phyloP scores from a whole-genome alignment of 2,888 invertebrate species.

The Stenoptilia bipunctidactyla region DNA sequence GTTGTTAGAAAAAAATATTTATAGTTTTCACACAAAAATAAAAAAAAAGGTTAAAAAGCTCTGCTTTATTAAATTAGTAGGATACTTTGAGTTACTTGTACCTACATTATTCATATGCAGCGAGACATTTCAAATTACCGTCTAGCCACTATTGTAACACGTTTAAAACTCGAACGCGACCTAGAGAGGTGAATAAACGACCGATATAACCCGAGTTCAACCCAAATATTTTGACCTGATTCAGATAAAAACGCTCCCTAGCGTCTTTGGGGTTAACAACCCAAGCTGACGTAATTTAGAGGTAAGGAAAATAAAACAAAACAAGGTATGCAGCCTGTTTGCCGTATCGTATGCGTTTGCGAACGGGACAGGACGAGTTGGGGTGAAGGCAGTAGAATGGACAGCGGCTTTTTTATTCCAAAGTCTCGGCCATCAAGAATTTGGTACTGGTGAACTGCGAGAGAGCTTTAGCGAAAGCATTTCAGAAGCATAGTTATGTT shows the following conservation, averaged over 20 bases:
- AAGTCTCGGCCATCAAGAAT: too few species aligned
- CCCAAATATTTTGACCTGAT: constrained; percentile 60
- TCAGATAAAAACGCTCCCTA: constrained; percentile 39
- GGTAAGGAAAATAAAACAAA: constrained; percentile 49
- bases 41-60: neutral
- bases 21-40: too few species aligned
- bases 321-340: constrained; percentile 41
- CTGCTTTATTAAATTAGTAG: too few species aligned
- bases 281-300: constrained; percentile 36
- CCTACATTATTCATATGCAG: too few species aligned
- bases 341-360: constrained; percentile 13
- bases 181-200: constrained; percentile 63
- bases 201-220: constrained; percentile 48
- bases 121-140: neutral
- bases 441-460: too few species aligned
- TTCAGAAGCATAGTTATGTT: too few species aligned
- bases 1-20: too few species aligned
- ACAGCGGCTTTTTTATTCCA: too few species aligned
- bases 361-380: constrained; percentile 22
- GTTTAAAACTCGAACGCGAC: constrained; percentile 26
- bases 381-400: too few species aligned
- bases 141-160: neutral
- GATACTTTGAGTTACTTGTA: too few species aligned
- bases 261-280: constrained; percentile 35
- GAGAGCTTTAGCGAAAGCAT: too few species aligned